Evolutionary conservation across 2,888 invertebrate species (phyloP).

Genomic region (Volucella inflata): DNA sequence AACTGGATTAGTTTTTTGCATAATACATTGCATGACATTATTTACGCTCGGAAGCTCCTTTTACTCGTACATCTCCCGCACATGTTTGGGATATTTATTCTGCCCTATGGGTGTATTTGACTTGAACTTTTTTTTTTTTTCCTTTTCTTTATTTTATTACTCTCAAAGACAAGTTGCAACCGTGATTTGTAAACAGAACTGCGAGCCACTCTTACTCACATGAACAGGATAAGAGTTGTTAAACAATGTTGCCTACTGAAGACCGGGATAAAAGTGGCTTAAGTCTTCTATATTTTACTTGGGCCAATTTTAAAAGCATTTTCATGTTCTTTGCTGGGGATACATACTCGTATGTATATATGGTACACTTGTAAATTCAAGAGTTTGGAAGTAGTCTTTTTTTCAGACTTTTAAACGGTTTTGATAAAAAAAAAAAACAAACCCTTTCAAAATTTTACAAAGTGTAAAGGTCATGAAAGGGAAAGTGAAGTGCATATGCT

Average conservation of each 20-base stretch:
- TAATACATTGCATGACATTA: slow-evolving; percentile 72
- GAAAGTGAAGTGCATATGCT: no score
- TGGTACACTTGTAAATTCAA: no score
- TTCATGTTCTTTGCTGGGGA: no score
- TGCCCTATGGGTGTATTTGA: slow-evolving; percentile 63
- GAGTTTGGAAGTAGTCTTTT: no score
- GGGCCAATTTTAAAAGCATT: no score
- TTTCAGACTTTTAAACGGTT: no score
- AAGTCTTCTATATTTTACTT: no score
- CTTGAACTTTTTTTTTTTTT: slow-evolving; percentile 26
- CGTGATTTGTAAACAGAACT: slow-evolving; percentile 35
- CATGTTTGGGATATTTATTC: slow-evolving; percentile 64
- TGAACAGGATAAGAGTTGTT: no score
- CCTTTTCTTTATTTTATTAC: neutral
- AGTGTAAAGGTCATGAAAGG: no score
- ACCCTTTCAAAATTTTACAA: no score
- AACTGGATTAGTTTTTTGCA: slow-evolving; percentile 73
- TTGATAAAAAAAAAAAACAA: no score
- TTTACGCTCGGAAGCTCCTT: slow-evolving; percentile 63
- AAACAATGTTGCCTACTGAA: neutral
- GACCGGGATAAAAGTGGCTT: neutral
- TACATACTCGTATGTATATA: no score
- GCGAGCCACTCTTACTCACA: neutral
- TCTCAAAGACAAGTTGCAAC: slow-evolving; percentile 23
- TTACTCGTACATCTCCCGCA: slow-evolving; percentile 60